Evolutionary conservation across 2,797 vertebrate species (phyloP).

Genomic region (Novumbra hubbsi): DNA sequence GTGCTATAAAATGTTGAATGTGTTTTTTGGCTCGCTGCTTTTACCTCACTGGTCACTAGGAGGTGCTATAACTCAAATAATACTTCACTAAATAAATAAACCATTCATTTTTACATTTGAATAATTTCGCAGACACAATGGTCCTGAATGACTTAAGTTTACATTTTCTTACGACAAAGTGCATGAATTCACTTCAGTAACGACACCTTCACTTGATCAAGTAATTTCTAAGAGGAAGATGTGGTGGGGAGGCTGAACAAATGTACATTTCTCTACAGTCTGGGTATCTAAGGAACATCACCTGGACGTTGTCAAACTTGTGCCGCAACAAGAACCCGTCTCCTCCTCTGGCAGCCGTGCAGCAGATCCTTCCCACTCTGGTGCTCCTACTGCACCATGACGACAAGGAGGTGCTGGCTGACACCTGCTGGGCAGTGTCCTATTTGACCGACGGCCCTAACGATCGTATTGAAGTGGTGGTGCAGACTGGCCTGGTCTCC

Average conservation of each 20-base stretch:
- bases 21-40: neutral
- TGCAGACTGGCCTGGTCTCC: conserved; percentile 82
- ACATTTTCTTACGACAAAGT: neutral
- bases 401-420: conserved; percentile 90
- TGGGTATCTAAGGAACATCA: conserved; percentile 90
- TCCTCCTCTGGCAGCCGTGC: conserved; percentile 83
- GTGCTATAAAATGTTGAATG: neutral
- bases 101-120: neutral
- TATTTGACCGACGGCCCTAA: conserved; percentile 96
- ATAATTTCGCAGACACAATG: neutral
- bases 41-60: conserved; percentile 43
- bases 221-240: too few species aligned
- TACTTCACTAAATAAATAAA: too few species aligned
- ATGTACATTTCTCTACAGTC: conserved; percentile 62
- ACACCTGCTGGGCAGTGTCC: conserved; percentile 94
- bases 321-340: conserved; percentile 98
- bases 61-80: conserved; percentile 12
- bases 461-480: conserved; percentile 92
- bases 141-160: neutral
- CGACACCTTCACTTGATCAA: neutral
- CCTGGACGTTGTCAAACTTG: conserved; percentile 96
- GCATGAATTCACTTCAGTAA: too few species aligned
- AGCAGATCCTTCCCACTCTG: conserved; percentile 86
- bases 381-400: conserved; percentile 82
- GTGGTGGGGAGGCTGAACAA: too few species aligned